Conservation (phyloP, 1,140 invertebrate genomes). For the Drosophila pandora region DNA sequence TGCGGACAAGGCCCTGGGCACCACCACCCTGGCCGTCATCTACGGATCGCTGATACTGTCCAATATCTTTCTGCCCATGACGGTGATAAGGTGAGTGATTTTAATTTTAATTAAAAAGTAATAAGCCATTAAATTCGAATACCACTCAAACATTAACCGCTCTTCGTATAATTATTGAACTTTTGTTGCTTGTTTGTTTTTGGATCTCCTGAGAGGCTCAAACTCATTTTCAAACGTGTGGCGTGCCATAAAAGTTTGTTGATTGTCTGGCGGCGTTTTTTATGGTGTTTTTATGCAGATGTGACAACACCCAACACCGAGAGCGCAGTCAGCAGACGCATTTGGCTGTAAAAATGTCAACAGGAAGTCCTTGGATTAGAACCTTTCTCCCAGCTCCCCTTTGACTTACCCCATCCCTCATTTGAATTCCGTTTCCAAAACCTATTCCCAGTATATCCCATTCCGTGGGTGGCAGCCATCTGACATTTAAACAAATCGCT, state of each 20-base stretch:
- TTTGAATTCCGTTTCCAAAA: neutral
- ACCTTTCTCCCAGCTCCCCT: neutral
- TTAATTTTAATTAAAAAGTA: neutral
- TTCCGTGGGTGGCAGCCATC: slow-evolving; percentile 18
- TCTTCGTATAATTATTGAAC: slow-evolving; percentile 5
- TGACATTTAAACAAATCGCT: slow-evolving; percentile 80
- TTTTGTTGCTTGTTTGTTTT: neutral
- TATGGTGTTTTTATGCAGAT: slow-evolving; percentile 75
- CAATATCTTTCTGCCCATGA: slow-evolving; percentile 94
- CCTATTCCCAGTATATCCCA: slow-evolving; percentile 8
- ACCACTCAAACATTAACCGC: neutral
- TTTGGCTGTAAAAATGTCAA: slow-evolving; percentile 73
- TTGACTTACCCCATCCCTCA: neutral
- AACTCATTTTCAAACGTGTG: slow-evolving; percentile 17
- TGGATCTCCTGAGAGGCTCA: slow-evolving; percentile 16
- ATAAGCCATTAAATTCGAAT: neutral
- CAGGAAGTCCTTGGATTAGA: slow-evolving; percentile 53
- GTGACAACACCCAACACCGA: slow-evolving; percentile 53
- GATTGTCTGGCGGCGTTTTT: slow-evolving; percentile 69
- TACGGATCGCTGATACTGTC: slow-evolving; percentile 95
- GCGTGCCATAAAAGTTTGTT: slow-evolving; percentile 80
- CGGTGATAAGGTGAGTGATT: slow-evolving; percentile 76
- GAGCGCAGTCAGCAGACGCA: slow-evolving; percentile 46
- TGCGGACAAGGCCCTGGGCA: slow-evolving; percentile 92
- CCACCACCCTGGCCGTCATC: slow-evolving; percentile 92